phyloP scores from a whole-genome alignment of 2,113 vertebrate genomes.

The Platysteira castanea region DNA sequence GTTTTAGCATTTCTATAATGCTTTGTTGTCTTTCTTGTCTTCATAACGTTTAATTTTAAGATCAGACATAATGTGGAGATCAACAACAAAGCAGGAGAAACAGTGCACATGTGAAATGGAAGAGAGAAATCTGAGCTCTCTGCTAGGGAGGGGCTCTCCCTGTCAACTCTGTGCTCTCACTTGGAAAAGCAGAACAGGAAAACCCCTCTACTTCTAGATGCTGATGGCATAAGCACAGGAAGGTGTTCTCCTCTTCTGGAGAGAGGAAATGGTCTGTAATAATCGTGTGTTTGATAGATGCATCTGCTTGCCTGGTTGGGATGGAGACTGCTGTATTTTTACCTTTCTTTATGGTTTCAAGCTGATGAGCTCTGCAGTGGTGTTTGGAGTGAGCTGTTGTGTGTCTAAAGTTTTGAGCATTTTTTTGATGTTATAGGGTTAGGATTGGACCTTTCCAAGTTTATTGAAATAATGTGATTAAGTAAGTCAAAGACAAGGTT shows the following conservation, averaged over 20 bases:
- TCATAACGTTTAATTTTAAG: background rate
- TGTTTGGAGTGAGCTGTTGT: background rate
- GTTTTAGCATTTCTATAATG: background rate
- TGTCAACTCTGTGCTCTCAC: background rate
- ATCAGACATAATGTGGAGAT: background rate
- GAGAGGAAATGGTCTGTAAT: background rate
- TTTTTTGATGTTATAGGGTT: background rate
- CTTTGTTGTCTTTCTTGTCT: background rate
- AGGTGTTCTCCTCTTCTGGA: background rate
- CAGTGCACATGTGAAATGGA: accelerated
- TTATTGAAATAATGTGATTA: background rate
- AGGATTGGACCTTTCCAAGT: background rate
- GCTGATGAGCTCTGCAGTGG: background rate
- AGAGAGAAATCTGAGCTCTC: background rate
- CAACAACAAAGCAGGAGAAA: background rate
- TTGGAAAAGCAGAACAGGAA: background rate
- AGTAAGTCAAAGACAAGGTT: background rate
- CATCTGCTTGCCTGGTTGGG: background rate
- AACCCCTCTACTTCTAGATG: background rate
- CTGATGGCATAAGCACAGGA: background rate
- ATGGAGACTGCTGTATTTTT: background rate
- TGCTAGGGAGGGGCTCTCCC: background rate
- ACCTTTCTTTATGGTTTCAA: background rate
- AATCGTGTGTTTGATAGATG: background rate
- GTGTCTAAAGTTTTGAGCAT: background rate